Conservation (phyloP, 2,888 invertebrate species). For the Acronicta leporina region DNA sequence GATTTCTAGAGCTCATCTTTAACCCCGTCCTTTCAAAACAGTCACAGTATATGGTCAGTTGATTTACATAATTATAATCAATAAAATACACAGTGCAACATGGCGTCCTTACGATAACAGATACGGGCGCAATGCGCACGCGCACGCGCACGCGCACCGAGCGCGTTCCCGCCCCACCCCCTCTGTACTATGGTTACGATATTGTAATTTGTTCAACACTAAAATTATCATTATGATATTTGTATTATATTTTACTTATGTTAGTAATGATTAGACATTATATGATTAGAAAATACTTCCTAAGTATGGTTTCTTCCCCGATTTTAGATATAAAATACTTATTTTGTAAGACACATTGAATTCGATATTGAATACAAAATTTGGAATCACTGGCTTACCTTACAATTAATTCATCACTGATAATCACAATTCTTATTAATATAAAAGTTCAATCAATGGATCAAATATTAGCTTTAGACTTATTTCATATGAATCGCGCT, state of each 20-base stretch:
- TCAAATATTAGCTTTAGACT: slow-evolving; percentile 37
- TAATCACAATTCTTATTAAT: slow-evolving; percentile 40
- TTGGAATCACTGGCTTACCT: slow-evolving; percentile 41
- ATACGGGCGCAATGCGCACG: neutral
- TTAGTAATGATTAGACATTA: slow-evolving; percentile 38
- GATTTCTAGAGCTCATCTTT: neutral
- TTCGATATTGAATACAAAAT: slow-evolving; percentile 47
- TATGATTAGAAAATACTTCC: slow-evolving; percentile 15
- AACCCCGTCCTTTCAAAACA: neutral
- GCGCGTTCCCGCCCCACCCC: neutral
- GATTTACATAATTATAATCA: neutral
- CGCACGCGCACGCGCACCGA: no score
- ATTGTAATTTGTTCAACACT: slow-evolving; percentile 41
- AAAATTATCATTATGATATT: slow-evolving; percentile 45
- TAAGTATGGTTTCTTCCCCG: slow-evolving; percentile 30
- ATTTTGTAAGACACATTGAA: slow-evolving; percentile 51
- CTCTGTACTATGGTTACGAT: slow-evolving; percentile 12
- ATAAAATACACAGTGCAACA: slow-evolving; percentile 7
- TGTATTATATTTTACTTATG: slow-evolving; percentile 39
- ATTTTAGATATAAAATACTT: slow-evolving; percentile 38
- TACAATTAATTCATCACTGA: slow-evolving; percentile 42
- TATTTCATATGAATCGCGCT: slow-evolving; percentile 5
- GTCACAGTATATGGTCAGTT: neutral
- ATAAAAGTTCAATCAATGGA: slow-evolving; percentile 8
- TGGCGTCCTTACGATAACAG: neutral